Conservation (phyloP, 1,140 invertebrate species). For the Lepidurus arcticus region DNA sequence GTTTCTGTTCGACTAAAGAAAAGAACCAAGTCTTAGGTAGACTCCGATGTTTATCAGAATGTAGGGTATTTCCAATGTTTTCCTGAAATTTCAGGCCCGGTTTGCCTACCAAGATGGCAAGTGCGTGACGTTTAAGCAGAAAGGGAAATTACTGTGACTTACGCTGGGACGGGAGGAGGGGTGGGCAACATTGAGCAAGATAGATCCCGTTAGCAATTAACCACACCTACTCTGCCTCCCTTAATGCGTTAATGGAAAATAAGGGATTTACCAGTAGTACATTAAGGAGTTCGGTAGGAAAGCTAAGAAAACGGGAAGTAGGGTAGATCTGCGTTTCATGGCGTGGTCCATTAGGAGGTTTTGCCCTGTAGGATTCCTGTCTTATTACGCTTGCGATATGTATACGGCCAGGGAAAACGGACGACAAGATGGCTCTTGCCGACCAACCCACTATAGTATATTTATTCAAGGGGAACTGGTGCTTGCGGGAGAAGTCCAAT, state of each 20-base stretch:
- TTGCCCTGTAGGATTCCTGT: background rate
- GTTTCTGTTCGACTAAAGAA: background rate
- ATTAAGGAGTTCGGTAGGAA: no score
- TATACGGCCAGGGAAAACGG: background rate
- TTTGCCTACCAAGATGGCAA: no score
- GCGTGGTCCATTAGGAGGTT: background rate
- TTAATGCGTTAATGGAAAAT: no score
- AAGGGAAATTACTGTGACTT: no score
- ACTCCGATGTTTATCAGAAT: background rate
- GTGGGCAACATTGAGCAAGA: no score
- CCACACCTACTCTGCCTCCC: no score
- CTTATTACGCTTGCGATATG: background rate
- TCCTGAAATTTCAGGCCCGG: background rate
- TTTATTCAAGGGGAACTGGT: conserved; percentile 3
- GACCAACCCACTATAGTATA: background rate
- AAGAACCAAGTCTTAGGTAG: background rate
- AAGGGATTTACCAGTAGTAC: no score
- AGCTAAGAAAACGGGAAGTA: no score
- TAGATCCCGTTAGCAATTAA: no score
- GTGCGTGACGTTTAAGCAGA: no score
- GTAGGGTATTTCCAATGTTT: background rate
- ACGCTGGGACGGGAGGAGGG: no score
- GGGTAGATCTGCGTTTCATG: no score
- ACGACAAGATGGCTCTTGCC: background rate
- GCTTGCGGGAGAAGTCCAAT: background rate